Evolutionary conservation across 2,888 invertebrate species (phyloP), one percentile per base, ranked within the genome.

Genomic region (Sceliomorpha sp.): DNA sequence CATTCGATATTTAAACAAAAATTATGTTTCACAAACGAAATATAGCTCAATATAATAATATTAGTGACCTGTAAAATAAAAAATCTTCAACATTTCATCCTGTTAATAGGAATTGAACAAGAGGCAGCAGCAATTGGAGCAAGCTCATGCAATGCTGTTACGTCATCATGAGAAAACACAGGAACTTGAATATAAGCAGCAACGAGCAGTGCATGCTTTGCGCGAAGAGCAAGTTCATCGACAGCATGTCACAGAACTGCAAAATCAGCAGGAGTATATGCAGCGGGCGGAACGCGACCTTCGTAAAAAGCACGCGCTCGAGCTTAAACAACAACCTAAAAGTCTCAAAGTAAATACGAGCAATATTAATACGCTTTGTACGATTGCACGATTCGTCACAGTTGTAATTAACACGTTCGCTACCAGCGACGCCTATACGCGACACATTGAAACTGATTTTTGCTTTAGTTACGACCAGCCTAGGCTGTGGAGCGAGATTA

Each of bases 241-340:
- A 84, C 98, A 98, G 89, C 98, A 98, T 89, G 93, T 94, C 82
- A 98, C 98, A 7, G 98, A 99, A 90, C 90, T 97, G 84, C 94
- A 95, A 81, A 98, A 98, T 91, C 97, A 97, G 89, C 94, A 96
- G 79, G 98, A 98, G 88, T 99, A 99, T 89, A 98, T 98, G 94
- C 94, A 94, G 84, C 92, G 98, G 68, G 95, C 97, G 7, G 96
- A 98, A 87, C 93, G 96, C 72, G 99, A 99, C 87, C 91, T 99
- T 83, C 91, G 96, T 79, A 98, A 98, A 90, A 98, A 98, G 84
- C 99, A 99, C 89, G 97, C 98, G 56, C 89, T 98, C 76, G 98
- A 99, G 90, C 92, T 98, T 79, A 97, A 98, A 87, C 98, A 99
- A 88, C 99, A 99, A 90, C 99, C 99, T 56, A 98, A 99, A 90